Base-by-base conservation (phyloP, 1,140 invertebrate species). In the Coptotermes formosanus region DNA sequence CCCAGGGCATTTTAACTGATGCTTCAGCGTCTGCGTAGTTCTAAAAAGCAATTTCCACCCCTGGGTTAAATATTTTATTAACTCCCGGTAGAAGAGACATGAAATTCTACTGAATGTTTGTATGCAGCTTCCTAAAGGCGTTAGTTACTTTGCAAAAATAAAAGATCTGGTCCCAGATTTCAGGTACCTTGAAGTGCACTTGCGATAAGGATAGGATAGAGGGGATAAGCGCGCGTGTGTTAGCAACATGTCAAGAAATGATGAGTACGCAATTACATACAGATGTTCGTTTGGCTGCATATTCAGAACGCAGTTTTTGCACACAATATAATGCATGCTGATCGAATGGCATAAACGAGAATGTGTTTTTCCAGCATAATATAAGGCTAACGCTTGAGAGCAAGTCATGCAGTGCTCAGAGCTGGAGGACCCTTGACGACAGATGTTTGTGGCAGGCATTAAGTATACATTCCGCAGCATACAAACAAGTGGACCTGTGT, bases 351-450 rank as follows among this genome's bases (percentile, higher is more conserved):
- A n/a, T 25, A 75, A 30, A 75, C 2, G 25, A 75, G 0, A n/a
- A 14, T 30, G 25, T 75, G 64, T 75, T 75, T 75, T 75, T 75
- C 64, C 64, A 75, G 64, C 64, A n/a, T 75, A 75, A 75, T 75
- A 14, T 30, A 14, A 12, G 30, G 25, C 4, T 75, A 75, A 64
- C 59, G 25, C 59, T 64, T 7, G 59, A 23, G 59, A n/a, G 59
- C 64, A 30, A 75, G 64, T 25, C 64, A 55, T 55, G 52, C 52
- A 55, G 19, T 19, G 19, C 3, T 19, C 19, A 55, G 19, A 30
- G 64, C 64, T 75, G 64, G 25, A 75, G 64, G 64, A 75, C 64
- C n/a, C 64, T 75, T 75, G 7, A 75, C 25, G 30, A 30, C 64
- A 75, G 64, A n/a, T 75, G 64, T 75, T 30, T 75, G 64, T 75